Evolutionary conservation across 1,140 invertebrate species (phyloP).

Genomic region (Zophobas morio): DNA sequence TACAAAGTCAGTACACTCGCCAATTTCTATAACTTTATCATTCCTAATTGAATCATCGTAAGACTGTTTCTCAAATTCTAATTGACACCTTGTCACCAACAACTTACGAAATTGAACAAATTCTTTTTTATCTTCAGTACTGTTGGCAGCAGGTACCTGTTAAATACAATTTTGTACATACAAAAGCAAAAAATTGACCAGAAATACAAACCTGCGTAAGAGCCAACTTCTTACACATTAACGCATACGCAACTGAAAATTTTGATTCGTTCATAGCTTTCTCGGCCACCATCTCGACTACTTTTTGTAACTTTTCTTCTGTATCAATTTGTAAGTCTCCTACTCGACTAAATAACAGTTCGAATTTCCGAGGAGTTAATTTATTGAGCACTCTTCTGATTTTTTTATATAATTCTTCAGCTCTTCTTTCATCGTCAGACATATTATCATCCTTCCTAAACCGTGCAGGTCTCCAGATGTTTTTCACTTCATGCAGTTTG

Average conservation of each 20-base stretch:
- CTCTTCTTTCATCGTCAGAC: slow-evolving; percentile 48
- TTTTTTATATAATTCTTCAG: slow-evolving; percentile 80
- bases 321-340: slow-evolving; percentile 85
- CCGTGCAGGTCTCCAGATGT: slow-evolving; percentile 90
- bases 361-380: slow-evolving; percentile 94
- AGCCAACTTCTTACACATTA: slow-evolving; percentile 81
- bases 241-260: slow-evolving; percentile 92
- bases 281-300: slow-evolving; percentile 94
- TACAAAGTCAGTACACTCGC: slow-evolving; percentile 74
- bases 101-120: slow-evolving; percentile 84
- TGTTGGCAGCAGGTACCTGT: slow-evolving; percentile 51
- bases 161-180: slow-evolving; percentile 27
- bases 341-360: slow-evolving; percentile 85
- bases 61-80: slow-evolving; percentile 88
- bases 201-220: slow-evolving; percentile 71
- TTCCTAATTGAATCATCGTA: slow-evolving; percentile 75
- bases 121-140: slow-evolving; percentile 52
- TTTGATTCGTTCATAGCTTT: slow-evolving; percentile 96
- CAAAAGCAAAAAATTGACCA: background rate
- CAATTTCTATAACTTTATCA: slow-evolving; percentile 76
- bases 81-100: slow-evolving; percentile 88
- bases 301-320: slow-evolving; percentile 82
- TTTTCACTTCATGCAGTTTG: slow-evolving; percentile 87
- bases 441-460: slow-evolving; percentile 69
- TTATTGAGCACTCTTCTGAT: slow-evolving; percentile 95